Base-by-base conservation (phyloP, 2,888 invertebrate genomes). In the Ellobium chinense region DNA sequence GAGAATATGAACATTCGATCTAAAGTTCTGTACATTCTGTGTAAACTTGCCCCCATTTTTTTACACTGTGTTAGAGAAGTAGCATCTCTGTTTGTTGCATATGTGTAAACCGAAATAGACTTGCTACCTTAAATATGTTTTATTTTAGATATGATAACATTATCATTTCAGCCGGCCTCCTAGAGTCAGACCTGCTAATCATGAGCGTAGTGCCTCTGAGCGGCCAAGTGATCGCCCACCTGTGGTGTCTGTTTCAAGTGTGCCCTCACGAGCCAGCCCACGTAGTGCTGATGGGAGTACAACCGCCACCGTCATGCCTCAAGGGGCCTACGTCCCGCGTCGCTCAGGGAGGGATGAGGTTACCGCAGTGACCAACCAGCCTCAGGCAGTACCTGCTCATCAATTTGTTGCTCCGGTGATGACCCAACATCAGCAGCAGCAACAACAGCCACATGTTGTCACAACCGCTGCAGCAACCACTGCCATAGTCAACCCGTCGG, bases 161-260 rank as follows among this genome's bases (percentile, higher is more conserved):
- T n/a, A n/a, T n/a, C n/a, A n/a, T n/a, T n/a, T 72, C 4, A 0
- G 27, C 74, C 69, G 78, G 37, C 72, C 78, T 14, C 78, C 34
- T 14, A 63, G 78, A 36, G 36, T 29, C 36, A 69, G 62, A 46
- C 70, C 36, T 3, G 60, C 65, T n/a, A 60, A 60, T 7, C 34
- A 72, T 3, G 78, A 78, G 37, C 70, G 78, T 9, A 78, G 78
- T 72, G 72, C 70, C n/a, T 78, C 78, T 9, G 78, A 78, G 37
- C 60, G 78, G 1, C 69, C 69, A 0, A 72, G 72, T 63, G 78
- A 78, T n/a, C 46, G 78, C 1, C 63, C 62, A 4, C 58, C 78
- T 18, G 46, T 56, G 24, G 70, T 72, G 34, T 58, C 69, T 27
- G 70, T 78, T 18, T 70, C 78, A 9, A 56, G 62, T 9, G 60